Evolutionary conservation across 2,113 vertebrate species (phyloP).

Genomic region (Mola mola): DNA sequence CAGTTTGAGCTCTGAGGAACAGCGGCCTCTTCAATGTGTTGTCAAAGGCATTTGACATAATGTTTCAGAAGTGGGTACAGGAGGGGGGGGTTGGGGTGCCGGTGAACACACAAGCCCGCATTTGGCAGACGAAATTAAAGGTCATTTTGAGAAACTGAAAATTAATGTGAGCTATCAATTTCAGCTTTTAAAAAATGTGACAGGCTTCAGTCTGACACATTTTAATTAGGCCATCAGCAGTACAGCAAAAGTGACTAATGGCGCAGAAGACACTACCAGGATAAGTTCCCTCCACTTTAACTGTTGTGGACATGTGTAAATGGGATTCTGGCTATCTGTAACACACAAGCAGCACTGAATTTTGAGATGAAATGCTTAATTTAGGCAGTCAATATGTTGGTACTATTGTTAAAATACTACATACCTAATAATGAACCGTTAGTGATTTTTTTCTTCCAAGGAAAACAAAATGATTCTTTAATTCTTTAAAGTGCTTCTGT

Average conservation of each 20-base stretch:
- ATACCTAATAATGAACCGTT: too few relatives aligned
- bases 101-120: constrained; percentile 48
- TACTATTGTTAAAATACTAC: neutral
- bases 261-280: constrained; percentile 67
- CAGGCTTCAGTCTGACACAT: constrained; percentile 77
- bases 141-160: constrained; percentile 76
- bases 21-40: constrained; percentile 25
- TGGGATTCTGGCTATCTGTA: too few relatives aligned
- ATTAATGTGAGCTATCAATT: constrained; percentile 82
- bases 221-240: constrained; percentile 83
- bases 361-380: too few relatives aligned
- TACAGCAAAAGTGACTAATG: constrained; percentile 72
- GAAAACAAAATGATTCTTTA: constrained; percentile 54
- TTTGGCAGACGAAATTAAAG: constrained; percentile 72
- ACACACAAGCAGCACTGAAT: too few relatives aligned
- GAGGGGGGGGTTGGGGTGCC: constrained; percentile 39
- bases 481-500: constrained; percentile 54
- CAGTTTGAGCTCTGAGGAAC: constrained; percentile 32
- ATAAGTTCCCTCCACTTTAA: constrained; percentile 60
- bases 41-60: constrained; percentile 65
- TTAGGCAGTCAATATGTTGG: neutral
- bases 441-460: constrained; percentile 15
- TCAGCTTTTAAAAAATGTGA: constrained; percentile 72
- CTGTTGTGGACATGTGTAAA: too few relatives aligned
- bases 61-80: constrained; percentile 46